Conservation (phyloP, 2,888 invertebrate genomes). For the Colostygia pectinataria region DNA sequence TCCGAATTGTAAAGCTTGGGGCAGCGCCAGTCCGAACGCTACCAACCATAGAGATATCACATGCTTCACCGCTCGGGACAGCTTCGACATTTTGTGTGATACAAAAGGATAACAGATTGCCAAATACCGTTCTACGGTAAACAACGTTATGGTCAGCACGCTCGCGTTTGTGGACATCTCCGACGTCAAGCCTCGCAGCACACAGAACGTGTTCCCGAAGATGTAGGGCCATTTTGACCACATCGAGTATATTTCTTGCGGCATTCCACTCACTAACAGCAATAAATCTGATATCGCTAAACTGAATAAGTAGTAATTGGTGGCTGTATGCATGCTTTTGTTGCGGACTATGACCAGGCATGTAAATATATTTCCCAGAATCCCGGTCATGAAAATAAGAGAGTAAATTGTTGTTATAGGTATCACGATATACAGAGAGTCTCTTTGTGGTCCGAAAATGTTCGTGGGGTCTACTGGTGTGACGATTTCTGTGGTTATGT, state of each 20-base stretch:
- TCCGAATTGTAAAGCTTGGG: constrained; percentile 84
- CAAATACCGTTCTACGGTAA: constrained; percentile 89
- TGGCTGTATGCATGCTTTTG: constrained; percentile 92
- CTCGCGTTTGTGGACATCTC: constrained; percentile 92
- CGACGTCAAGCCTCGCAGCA: constrained; percentile 89
- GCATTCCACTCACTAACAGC: constrained; percentile 89
- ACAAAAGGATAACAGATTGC: constrained; percentile 85
- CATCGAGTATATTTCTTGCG: constrained; percentile 90
- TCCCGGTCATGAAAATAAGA: constrained; percentile 90
- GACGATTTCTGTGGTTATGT: constrained; percentile 35
- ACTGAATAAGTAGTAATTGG: constrained; percentile 92
- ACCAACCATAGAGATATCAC: constrained; percentile 92
- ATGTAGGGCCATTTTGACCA: constrained; percentile 91
- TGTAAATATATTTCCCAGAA: constrained; percentile 92
- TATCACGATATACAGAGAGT: constrained; percentile 85
- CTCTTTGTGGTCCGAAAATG: constrained; percentile 74
- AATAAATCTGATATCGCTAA: constrained; percentile 92
- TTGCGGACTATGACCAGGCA: constrained; percentile 92
- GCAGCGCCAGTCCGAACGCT: constrained; percentile 88
- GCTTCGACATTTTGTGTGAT: constrained; percentile 92
- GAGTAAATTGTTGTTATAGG: constrained; percentile 90
- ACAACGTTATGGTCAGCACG: constrained; percentile 90
- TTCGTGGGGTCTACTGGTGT: constrained; percentile 52
- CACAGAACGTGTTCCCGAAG: constrained; percentile 91
- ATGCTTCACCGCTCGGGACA: constrained; percentile 91